phyloP scores from a whole-genome alignment of 2,113 vertebrate species.

The Neodontobutis hainanensis region DNA sequence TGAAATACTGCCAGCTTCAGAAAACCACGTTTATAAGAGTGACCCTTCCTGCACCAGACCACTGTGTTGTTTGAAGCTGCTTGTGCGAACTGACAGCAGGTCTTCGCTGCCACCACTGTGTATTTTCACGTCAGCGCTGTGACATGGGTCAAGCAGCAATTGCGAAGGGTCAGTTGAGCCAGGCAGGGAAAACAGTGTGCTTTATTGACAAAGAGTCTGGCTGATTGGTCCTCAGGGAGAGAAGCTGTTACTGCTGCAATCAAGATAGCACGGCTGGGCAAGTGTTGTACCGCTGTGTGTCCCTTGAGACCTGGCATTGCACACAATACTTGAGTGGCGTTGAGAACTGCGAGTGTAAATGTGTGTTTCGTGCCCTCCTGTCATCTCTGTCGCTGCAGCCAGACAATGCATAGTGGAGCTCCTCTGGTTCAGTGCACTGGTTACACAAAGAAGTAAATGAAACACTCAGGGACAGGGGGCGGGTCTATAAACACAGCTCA shows the following conservation, averaged over 20 bases:
- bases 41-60: conserved; percentile 7
- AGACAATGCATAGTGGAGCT: conserved; percentile 14
- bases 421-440: no score
- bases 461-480: neutral
- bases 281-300: conserved; percentile 5
- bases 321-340: conserved; percentile 26
- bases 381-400: conserved; percentile 30
- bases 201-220: conserved; percentile 68
- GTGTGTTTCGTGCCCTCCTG: conserved; percentile 21
- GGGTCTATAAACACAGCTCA: no score
- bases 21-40: conserved; percentile 10
- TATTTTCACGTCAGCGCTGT: conserved; percentile 51
- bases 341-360: conserved; percentile 40
- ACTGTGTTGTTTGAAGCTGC: conserved; percentile 15
- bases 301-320: conserved; percentile 12
- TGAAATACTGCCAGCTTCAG: neutral
- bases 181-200: conserved; percentile 48
- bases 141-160: conserved; percentile 66
- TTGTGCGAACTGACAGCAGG: conserved; percentile 24
- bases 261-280: conserved; percentile 44
- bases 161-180: conserved; percentile 54
- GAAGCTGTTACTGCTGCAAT: conserved; percentile 66
- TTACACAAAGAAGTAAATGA: neutral
- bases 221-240: conserved; percentile 64
- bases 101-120: conserved; percentile 30